phyloP scores from a whole-genome alignment of 2,888 invertebrate species.

The Agrotis exclamationis region DNA sequence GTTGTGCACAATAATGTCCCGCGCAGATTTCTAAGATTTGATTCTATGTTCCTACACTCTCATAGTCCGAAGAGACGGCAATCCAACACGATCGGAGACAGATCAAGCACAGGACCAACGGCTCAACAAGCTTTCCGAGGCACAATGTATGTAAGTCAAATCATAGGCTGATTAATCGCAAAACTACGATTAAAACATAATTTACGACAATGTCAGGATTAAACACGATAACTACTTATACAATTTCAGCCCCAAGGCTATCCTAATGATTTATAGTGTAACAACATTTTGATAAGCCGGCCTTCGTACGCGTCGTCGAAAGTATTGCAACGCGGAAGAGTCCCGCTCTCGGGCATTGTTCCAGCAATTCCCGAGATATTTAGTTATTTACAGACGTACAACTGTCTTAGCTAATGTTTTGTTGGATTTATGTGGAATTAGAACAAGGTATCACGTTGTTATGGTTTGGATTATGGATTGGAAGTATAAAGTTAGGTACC shows the following conservation, averaged over 20 bases:
- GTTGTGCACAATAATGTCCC: no score
- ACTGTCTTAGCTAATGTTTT: constrained; percentile 64
- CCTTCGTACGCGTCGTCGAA: constrained; percentile 54
- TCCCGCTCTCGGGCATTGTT: constrained; percentile 73
- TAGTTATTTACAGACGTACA: constrained; percentile 65
- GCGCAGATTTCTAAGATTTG: no score
- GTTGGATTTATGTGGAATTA: constrained; percentile 47
- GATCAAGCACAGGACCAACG: no score
- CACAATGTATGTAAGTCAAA: no score
- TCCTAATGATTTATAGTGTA: constrained; percentile 44
- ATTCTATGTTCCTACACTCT: no score
- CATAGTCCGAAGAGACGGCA: no score
- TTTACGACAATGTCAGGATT: constrained; percentile 5
- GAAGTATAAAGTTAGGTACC: not conserved
- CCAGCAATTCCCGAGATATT: constrained; percentile 70
- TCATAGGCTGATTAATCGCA: not conserved
- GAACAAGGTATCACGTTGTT: constrained; percentile 46
- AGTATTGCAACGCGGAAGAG: constrained; percentile 62
- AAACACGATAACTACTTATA: constrained; percentile 16
- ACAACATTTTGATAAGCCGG: constrained; percentile 55
- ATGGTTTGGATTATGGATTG: constrained; percentile 3
- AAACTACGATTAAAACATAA: not conserved
- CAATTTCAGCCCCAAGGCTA: constrained; percentile 20
- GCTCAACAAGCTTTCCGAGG: no score
- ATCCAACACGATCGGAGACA: no score